phyloP scores from a whole-genome alignment of 1,140 invertebrate species.

The Ptiloglossa arizonensis region DNA sequence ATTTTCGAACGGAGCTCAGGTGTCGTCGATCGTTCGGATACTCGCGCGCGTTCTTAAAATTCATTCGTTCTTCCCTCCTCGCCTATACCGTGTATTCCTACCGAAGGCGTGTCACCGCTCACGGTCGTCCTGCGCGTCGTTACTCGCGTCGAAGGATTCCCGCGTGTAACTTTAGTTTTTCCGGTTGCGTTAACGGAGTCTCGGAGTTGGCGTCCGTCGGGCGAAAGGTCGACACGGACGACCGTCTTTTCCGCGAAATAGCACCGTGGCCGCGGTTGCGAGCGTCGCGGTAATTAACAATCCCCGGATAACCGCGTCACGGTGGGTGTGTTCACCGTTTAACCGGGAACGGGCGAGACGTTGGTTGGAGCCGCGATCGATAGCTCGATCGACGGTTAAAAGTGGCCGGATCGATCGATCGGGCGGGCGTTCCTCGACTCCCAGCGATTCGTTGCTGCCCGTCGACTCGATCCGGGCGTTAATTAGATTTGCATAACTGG shows the following conservation, averaged over 20 bases:
- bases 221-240: conserved; percentile 20
- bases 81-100: too few relatives aligned
- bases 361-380: neutral
- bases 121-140: too few relatives aligned
- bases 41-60: too few relatives aligned
- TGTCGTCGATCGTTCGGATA: too few relatives aligned
- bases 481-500: conserved; percentile 32
- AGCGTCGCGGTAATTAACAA: conserved; percentile 34
- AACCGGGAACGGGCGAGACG: neutral
- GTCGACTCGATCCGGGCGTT: neutral
- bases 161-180: too few relatives aligned
- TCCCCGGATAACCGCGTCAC: neutral
- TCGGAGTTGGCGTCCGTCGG: neutral
- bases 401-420: conserved; percentile 54
- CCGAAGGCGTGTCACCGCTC: too few relatives aligned
- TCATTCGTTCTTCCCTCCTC: too few relatives aligned
- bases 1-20: too few relatives aligned
- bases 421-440: conserved; percentile 38
- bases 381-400: neutral
- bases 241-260: neutral
- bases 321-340: neutral
- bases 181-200: neutral
- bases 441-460: neutral
- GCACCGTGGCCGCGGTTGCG: neutral
- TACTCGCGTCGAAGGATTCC: too few relatives aligned